Conservation (phyloP, 2,888 invertebrate genomes). For the Homarus gammarus region DNA sequence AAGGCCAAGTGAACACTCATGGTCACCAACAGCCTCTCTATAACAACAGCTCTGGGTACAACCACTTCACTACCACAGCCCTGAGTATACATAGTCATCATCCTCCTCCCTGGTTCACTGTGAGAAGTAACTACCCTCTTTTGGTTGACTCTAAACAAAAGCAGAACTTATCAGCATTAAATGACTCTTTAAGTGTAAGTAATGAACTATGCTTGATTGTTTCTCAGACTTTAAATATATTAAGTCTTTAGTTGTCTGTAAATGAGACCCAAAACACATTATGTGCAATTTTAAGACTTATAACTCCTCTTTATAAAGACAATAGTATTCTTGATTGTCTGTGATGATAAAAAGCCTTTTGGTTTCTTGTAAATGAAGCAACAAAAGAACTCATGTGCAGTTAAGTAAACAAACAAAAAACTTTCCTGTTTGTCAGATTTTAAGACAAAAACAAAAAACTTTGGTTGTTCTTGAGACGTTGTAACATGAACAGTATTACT, state of each 20-base stretch:
- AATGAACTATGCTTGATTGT: not conserved
- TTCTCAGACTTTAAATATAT: not conserved
- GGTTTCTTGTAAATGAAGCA: not conserved
- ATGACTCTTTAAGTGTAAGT: not conserved
- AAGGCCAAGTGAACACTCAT: not conserved
- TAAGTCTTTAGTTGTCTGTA: not conserved
- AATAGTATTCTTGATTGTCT: not conserved
- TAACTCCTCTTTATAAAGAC: not conserved
- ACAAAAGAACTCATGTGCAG: constrained; percentile 18
- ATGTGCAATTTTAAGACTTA: not conserved
- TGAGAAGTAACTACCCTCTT: not conserved
- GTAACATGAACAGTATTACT: constrained; percentile 9
- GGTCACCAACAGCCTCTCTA: not conserved
- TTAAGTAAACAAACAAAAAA: constrained; percentile 24
- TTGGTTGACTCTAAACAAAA: not conserved
- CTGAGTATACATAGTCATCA: not conserved
- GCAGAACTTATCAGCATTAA: not conserved
- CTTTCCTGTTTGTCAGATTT: constrained; percentile 2
- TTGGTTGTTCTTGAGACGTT: not conserved
- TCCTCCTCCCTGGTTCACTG: not conserved
- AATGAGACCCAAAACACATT: not conserved
- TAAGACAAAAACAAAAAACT: constrained; percentile 13
- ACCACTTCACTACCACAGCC: not conserved
- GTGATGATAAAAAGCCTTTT: not conserved
- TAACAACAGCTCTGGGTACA: constrained; percentile 11